Evolutionary conservation across 2,113 vertebrate genomes (phyloP), one percentile per base, ranked within the genome.

Genomic region (Rousettus leschenaultii): DNA sequence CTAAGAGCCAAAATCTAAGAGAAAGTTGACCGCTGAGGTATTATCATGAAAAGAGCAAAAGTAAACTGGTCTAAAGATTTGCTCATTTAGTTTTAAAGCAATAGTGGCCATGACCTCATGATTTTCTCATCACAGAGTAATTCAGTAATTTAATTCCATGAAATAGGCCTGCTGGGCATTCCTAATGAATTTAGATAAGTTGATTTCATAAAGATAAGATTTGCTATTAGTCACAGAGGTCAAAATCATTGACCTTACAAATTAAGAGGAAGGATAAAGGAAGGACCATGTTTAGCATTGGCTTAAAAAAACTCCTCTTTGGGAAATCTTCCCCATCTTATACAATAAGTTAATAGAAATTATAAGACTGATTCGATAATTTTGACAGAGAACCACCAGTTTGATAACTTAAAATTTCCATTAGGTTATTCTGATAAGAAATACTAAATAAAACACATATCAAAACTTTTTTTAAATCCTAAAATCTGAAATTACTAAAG

Each of bases 121-220:
- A 63, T 73, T 87, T 91, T 88, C 90, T 93, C 78, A 89, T 88
- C 83, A 75, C 53, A 93, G 71, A 95, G 78, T 89, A 86, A 93
- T 55, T 75, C 65, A 38, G 26, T 96, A 79, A 96, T 78, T 75
- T 95, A 93, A 96, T 97, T 71, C 45, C 86, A 95, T 91, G 93
- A 89, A 96, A 78, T 45, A 65, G 35, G 19, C 55, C 70, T 82
- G 59, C 28, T 93, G 77, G 53, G 45, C 71, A 65, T 95, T 70
- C 26, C 51, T 94, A 96, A 91, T 89, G 45, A 48, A 71, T 63
- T 96, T 95, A 96, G 66, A 91, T 65, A 93, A 61, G 95, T 82
- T 91, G 78, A 96, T 89, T 95, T 95, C 87, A 75, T 86, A 87
- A 35, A 77, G 89, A 79, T 70, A 82, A n/a, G 21, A 71, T 91